phyloP scores from a whole-genome alignment of 1,140 invertebrate genomes.

The Panonychus citri region DNA sequence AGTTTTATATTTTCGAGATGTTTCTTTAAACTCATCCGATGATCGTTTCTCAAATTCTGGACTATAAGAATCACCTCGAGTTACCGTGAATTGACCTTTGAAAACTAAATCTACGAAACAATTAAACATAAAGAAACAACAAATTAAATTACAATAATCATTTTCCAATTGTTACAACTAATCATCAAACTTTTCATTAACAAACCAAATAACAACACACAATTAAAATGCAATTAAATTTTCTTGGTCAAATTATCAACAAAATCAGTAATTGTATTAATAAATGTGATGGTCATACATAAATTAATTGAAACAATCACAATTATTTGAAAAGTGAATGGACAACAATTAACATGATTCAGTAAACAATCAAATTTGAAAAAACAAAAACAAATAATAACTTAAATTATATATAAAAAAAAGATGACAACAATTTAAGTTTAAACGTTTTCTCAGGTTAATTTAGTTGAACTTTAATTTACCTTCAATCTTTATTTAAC shows the following conservation, averaged over 20 bases:
- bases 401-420: neutral
- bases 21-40: constrained; percentile 31
- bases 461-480: neutral
- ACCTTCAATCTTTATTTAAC: too few relatives aligned
- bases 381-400: too few relatives aligned
- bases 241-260: too few relatives aligned
- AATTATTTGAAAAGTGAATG: neutral
- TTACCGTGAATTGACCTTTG: constrained; percentile 44
- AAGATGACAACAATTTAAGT: neutral
- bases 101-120: constrained; percentile 40
- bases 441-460: neutral
- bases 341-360: too few relatives aligned
- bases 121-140: constrained; percentile 1
- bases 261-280: too few relatives aligned
- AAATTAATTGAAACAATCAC: too few relatives aligned
- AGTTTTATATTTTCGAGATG: constrained; percentile 25
- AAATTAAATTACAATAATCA: neutral
- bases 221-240: too few relatives aligned
- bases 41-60: constrained; percentile 35
- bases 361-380: too few relatives aligned
- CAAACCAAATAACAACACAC: too few relatives aligned
- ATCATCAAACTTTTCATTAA: too few relatives aligned
- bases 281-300: too few relatives aligned
- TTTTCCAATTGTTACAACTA: too few relatives aligned
- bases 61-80: constrained; percentile 32